phyloP scores from a whole-genome alignment of 2,113 vertebrate species.

The Amia ocellicauda region DNA sequence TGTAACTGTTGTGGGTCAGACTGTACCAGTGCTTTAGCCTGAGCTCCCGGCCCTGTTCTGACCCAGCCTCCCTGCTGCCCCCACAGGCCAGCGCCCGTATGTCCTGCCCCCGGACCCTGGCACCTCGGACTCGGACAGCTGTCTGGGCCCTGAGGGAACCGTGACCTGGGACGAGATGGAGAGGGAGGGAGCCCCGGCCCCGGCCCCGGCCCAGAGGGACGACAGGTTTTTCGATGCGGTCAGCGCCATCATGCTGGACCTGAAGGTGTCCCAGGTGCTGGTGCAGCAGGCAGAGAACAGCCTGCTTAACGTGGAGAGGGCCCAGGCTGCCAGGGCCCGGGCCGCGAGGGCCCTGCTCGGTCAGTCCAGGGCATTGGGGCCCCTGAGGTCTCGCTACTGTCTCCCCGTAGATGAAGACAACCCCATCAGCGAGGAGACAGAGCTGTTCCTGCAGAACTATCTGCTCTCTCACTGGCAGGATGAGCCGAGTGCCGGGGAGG shows the following conservation, averaged over 20 bases:
- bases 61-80: not conserved
- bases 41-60: not conserved
- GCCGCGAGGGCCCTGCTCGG: not conserved
- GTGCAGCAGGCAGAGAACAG: slow-evolving; percentile 36
- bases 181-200: not conserved
- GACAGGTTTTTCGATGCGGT: slow-evolving; percentile 19
- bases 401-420: not conserved
- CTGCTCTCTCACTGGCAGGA: not conserved
- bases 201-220: not conserved
- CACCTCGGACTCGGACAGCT: not conserved
- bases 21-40: no score
- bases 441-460: not conserved
- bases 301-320: slow-evolving; percentile 30
- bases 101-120: slow-evolving; percentile 19
- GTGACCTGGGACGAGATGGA: not conserved
- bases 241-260: slow-evolving; percentile 40
- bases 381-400: slow-evolving; percentile 30
- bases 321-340: not conserved
- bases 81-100: not conserved
- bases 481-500: not conserved
- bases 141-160: slow-evolving; percentile 2
- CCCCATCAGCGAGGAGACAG: not conserved
- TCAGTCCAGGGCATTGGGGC: slow-evolving; percentile 34
- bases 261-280: slow-evolving; percentile 47
- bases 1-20: no score